Percentiles rank a stretch among this genome's conserved stretches.
phyloP scores from a whole-genome alignment of 1,140 invertebrate genomes.

The Drosophila seguyi region DNA sequence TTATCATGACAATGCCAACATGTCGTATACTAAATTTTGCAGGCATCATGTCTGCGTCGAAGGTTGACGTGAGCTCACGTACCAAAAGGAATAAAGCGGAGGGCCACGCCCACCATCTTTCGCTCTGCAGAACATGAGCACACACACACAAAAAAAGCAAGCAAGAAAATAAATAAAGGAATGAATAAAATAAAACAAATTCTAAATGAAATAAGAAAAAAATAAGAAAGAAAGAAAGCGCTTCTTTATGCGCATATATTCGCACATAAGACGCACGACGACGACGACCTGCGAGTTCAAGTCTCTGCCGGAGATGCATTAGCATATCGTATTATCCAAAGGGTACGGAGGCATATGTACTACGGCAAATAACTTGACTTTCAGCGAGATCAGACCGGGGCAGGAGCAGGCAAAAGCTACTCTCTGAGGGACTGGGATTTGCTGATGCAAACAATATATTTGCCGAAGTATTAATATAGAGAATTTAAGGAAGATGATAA shows the following conservation, averaged over 20 bases:
- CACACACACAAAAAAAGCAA: not conserved
- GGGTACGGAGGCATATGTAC: slow-evolving; percentile 3
- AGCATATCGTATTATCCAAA: slow-evolving; percentile 35
- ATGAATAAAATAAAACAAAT: slow-evolving; percentile 41
- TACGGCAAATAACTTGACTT: slow-evolving; percentile 15
- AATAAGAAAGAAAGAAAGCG: slow-evolving; percentile 14
- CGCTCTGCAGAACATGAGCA: not conserved
- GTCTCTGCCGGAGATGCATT: slow-evolving; percentile 21
- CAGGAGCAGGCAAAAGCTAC: not conserved
- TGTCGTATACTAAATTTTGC: slow-evolving; percentile 60
- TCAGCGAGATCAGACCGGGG: not conserved
- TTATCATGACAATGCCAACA: slow-evolving; percentile 60
- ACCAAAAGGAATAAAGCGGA: slow-evolving; percentile 9
- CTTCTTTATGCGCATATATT: slow-evolving; percentile 34
- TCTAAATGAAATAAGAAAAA: slow-evolving; percentile 40
- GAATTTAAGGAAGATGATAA: too few relatives aligned
- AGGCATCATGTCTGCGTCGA: slow-evolving; percentile 58
- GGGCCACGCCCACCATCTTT: slow-evolving; percentile 20
- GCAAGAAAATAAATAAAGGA: not conserved
- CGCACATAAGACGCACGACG: not conserved
- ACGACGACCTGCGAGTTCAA: slow-evolving; percentile 15
- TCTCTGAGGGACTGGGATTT: not conserved
- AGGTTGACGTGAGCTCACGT: slow-evolving; percentile 56
- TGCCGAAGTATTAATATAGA: not conserved
- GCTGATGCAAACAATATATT: slow-evolving; percentile 5